Conservation (phyloP, 1,140 invertebrate species). For the Uloborus diversus region DNA sequence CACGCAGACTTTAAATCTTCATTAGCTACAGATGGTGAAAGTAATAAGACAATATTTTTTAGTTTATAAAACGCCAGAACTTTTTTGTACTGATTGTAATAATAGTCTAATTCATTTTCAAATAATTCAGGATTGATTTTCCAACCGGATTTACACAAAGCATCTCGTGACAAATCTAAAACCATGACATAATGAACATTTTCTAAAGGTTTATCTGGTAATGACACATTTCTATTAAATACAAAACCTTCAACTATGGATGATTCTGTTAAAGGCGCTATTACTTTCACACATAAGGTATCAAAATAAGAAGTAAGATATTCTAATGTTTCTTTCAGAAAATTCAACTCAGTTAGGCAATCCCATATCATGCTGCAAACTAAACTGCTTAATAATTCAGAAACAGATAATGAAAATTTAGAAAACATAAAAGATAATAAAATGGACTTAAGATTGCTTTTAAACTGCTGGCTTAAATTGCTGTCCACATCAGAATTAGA, state of each 20-base stretch:
- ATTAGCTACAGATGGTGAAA: no score
- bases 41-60: no score
- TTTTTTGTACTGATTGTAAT: background rate
- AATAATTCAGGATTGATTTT: background rate
- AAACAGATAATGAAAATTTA: background rate
- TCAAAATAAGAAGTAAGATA: background rate
- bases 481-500: no score
- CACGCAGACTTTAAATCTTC: no score
- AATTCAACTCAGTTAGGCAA: background rate
- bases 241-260: background rate
- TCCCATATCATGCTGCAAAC: background rate
- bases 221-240: background rate
- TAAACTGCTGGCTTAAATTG: no score
- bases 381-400: background rate
- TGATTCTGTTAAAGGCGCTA: background rate
- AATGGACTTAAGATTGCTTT: background rate
- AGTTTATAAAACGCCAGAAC: background rate
- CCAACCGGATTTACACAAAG: background rate
- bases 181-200: background rate
- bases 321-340: background rate
- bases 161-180: background rate
- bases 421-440: conserved; percentile 4
- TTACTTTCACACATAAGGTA: background rate
- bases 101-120: background rate
- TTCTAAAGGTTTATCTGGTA: background rate